Evolutionary conservation across 2,113 vertebrate genomes (phyloP).

Genomic region (Pseudorasbora parva): DNA sequence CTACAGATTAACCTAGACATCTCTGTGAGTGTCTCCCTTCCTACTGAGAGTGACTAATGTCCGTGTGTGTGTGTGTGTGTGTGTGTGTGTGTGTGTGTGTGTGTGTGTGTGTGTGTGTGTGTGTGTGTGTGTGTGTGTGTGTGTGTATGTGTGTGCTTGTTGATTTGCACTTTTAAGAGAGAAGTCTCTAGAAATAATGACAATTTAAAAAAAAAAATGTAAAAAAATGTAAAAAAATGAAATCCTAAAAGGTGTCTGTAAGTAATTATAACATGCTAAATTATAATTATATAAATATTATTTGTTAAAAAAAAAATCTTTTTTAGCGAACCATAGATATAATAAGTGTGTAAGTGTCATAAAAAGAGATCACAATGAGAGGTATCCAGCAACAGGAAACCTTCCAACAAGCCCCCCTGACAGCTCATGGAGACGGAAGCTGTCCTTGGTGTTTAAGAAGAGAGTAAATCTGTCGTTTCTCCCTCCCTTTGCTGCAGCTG

Average conservation of each 20-base stretch:
- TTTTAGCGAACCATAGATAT: background rate
- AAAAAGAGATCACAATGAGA: conserved; percentile 54
- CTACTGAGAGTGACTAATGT: conserved; percentile 26
- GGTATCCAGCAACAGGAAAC: conserved; percentile 63
- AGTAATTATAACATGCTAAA: background rate
- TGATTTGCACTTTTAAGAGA: background rate
- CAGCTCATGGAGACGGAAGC: conserved; percentile 68
- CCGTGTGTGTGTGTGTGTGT: background rate
- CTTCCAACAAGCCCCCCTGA: conserved; percentile 74
- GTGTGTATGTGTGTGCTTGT: too few relatives aligned
- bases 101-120: too few relatives aligned
- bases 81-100: background rate
- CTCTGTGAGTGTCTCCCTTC: conserved; percentile 7
- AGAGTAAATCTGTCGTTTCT: conserved; percentile 79
- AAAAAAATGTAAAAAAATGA: too few relatives aligned
- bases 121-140: background rate
- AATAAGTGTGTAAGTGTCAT: background rate
- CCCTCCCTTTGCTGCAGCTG: conserved; percentile 69
- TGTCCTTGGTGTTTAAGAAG: conserved; percentile 76
- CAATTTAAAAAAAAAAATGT: too few relatives aligned
- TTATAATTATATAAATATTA: too few relatives aligned
- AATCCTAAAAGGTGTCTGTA: background rate
- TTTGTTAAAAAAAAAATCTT: background rate
- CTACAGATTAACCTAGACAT: conserved; percentile 28
- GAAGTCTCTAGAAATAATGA: too few relatives aligned